A percentile compares a stretch with the other conserved stretches of the same genome.
phyloP scores from a whole-genome alignment of 2,113 vertebrate genomes.

The Ceratotherium simum region DNA sequence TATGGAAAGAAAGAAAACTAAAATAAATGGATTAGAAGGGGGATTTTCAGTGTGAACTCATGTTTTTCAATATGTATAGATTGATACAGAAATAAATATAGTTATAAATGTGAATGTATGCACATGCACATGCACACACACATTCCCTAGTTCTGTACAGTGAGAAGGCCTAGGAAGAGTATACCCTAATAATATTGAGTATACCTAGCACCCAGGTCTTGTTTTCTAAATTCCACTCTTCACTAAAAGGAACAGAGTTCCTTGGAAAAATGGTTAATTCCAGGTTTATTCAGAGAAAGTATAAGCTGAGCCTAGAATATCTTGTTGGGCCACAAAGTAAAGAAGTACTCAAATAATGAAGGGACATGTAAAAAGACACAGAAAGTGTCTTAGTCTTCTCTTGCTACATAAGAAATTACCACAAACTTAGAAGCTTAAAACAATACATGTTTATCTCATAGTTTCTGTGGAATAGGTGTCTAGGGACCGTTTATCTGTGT shows the following conservation, averaged over 20 bases:
- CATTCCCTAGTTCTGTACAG: not conserved
- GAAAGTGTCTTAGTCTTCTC: not conserved
- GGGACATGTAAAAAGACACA: not conserved
- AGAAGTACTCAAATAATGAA: not conserved
- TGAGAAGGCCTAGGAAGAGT: not conserved
- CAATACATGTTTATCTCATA: not conserved
- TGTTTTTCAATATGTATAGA: not conserved
- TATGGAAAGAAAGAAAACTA: not conserved
- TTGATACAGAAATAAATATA: not conserved
- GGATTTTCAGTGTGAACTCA: not conserved
- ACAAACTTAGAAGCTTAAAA: not conserved
- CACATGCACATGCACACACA: not conserved
- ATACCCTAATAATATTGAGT: not conserved
- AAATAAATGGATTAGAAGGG: not conserved
- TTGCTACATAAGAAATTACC: not conserved
- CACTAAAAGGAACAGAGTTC: not conserved
- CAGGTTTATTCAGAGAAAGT: not conserved
- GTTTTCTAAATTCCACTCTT: constrained; percentile 19
- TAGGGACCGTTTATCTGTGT: not conserved
- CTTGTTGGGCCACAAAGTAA: not conserved
- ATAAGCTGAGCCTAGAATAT: not conserved
- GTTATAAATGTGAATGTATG: not conserved
- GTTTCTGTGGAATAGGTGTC: not conserved
- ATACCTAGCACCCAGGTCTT: not conserved
- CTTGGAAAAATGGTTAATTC: not conserved